These are phyloP conservation scores for Galerucella nymphaeae DNA, from an alignment of 2,888 invertebrate genomes.

Conservation along the genomic window DNA sequence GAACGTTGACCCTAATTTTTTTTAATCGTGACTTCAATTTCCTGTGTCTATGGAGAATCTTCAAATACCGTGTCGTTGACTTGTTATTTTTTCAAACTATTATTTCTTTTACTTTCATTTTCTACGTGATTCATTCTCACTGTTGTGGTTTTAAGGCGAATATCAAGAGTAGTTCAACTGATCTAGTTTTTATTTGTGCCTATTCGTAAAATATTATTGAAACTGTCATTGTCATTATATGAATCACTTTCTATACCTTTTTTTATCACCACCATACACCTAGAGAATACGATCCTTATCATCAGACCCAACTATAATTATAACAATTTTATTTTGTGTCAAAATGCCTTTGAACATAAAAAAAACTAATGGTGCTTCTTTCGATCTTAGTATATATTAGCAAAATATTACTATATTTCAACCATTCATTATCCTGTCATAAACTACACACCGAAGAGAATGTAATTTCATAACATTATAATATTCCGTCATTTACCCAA, in stretches of 20 bases:
- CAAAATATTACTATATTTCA: neutral
- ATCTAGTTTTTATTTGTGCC: neutral
- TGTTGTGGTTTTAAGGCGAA: neutral
- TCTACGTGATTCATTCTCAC: slow-evolving; percentile 2
- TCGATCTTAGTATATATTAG: neutral
- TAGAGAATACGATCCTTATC: too few species aligned
- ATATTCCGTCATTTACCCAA: slow-evolving; percentile 22
- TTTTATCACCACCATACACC: too few species aligned
- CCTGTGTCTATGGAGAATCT: neutral
- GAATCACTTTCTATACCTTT: too few species aligned
- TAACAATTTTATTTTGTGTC: too few species aligned
- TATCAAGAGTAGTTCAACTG: neutral
- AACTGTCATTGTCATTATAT: too few species aligned
- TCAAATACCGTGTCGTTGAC: neutral
- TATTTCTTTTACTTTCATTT: slow-evolving; percentile 1
- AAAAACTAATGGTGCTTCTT: neutral
- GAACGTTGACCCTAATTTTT: neutral
- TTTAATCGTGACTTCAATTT: neutral
- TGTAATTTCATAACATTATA: slow-evolving; percentile 22
- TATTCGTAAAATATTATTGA: neutral
- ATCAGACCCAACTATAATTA: too few species aligned
- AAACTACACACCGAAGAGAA: slow-evolving; percentile 4
- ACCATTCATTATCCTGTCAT: neutral
- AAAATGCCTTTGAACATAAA: neutral
- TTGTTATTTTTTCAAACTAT: neutral